phyloP scores from a whole-genome alignment of 1,140 invertebrate genomes.

The Sycophila sp. region DNA sequence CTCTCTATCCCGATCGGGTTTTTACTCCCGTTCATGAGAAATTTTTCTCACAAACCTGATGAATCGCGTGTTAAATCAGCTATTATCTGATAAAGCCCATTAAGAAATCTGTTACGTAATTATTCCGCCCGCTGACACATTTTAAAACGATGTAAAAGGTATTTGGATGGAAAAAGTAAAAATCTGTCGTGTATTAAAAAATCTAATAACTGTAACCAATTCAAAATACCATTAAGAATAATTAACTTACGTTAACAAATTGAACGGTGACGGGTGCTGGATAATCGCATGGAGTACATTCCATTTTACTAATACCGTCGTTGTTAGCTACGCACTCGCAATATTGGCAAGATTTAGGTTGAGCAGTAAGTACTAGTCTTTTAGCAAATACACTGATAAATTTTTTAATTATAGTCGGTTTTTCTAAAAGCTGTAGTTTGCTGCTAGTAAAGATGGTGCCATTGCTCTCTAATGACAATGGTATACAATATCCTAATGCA shows the following conservation, averaged over 20 bases:
- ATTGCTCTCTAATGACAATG: constrained; percentile 84
- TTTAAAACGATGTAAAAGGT: too few relatives aligned
- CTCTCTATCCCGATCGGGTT: too few relatives aligned
- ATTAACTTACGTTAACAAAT: constrained; percentile 59
- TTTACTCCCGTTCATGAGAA: too few relatives aligned
- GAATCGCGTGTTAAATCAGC: too few relatives aligned
- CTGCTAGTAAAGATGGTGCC: constrained; percentile 77
- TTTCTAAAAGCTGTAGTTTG: constrained; percentile 68
- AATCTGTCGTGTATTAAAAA: too few relatives aligned
- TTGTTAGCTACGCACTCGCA: constrained; percentile 79
- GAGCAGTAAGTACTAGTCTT: constrained; percentile 72
- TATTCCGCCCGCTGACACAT: too few relatives aligned
- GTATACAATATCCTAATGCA: constrained; percentile 80
- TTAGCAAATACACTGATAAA: constrained; percentile 77
- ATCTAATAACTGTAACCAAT: too few relatives aligned
- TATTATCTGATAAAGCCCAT: too few relatives aligned
- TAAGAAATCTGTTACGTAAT: too few relatives aligned
- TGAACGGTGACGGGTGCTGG: constrained; percentile 65
- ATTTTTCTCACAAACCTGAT: too few relatives aligned
- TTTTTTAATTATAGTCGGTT: constrained; percentile 71
- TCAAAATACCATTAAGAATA: too few relatives aligned
- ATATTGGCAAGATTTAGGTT: constrained; percentile 72
- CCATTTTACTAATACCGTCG: constrained; percentile 73
- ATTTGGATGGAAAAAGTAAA: too few relatives aligned
- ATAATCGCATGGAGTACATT: constrained; percentile 71